These are phyloP conservation scores for Gymnodraco acuticeps DNA, from an alignment of 2,797 vertebrate species.

Conservation along the genomic window DNA sequence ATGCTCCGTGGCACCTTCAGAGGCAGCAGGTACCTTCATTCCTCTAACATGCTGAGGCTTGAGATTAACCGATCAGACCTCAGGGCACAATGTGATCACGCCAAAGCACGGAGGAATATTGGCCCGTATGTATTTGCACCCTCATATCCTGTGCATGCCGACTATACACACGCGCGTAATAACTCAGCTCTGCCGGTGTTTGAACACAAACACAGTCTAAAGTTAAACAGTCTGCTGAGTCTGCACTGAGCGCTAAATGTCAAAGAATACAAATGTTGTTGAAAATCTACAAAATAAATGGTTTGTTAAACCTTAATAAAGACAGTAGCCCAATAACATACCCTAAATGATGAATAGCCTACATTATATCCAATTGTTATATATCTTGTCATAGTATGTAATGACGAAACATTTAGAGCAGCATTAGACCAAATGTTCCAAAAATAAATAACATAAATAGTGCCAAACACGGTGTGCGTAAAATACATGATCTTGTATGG, in stretches of 20 bases:
- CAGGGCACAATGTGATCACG: slow-evolving; percentile 6
- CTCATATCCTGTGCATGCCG: slow-evolving; percentile 19
- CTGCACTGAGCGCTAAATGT: slow-evolving; percentile 4
- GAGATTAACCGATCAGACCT: slow-evolving; percentile 34
- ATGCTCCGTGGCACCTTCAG: not conserved
- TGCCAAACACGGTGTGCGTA: not conserved
- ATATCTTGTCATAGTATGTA: too few species aligned
- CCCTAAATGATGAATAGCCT: too few species aligned
- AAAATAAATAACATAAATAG: not conserved
- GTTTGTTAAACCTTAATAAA: not conserved
- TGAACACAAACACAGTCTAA: slow-evolving; percentile 33
- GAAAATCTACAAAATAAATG: not conserved
- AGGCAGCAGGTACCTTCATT: slow-evolving; percentile 48
- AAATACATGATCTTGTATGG: not conserved
- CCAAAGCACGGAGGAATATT: slow-evolving; percentile 3
- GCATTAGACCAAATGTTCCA: not conserved
- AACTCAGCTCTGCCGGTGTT: slow-evolving; percentile 22
- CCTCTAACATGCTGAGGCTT: slow-evolving; percentile 50
- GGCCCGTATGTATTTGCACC: slow-evolving; percentile 49
- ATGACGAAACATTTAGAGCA: not conserved
- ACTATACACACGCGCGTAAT: not conserved
- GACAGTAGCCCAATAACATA: too few species aligned
- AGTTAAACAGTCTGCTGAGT: slow-evolving; percentile 12
- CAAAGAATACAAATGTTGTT: not conserved
- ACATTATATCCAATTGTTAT: not conserved